These are phyloP conservation scores for Venusia cambrica DNA, from an alignment of 2,888 invertebrate genomes.

Conservation along the genomic window DNA sequence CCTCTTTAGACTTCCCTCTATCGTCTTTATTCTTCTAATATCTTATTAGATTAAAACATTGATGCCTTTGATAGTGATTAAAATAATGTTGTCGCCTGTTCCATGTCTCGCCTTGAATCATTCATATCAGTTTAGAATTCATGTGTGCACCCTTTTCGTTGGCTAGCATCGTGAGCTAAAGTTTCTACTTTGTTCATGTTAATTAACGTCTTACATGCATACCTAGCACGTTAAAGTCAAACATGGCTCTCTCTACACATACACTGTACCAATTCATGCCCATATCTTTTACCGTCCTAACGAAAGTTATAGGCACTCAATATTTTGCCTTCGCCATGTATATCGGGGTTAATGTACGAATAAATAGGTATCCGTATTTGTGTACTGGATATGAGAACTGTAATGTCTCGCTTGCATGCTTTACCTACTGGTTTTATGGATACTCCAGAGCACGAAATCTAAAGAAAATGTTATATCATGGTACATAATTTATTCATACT, in stretches of 20 bases:
- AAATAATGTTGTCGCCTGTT: too few species aligned
- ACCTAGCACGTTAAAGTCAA: too few species aligned
- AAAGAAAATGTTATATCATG: slow-evolving; percentile 3
- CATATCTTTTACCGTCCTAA: neutral
- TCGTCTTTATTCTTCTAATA: too few species aligned
- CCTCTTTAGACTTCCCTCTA: too few species aligned
- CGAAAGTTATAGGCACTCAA: slow-evolving; percentile 25
- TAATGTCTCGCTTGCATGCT: slow-evolving; percentile 44
- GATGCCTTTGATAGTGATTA: too few species aligned
- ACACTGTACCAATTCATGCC: slow-evolving; percentile 6
- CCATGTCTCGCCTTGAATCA: slow-evolving; percentile 2
- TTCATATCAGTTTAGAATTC: slow-evolving; percentile 7
- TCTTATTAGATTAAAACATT: too few species aligned
- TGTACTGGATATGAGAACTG: slow-evolving; percentile 37
- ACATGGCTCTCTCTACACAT: too few species aligned
- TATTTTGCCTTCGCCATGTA: slow-evolving; percentile 43
- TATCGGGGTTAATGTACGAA: slow-evolving; percentile 61
- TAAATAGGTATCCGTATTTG: slow-evolving; percentile 37
- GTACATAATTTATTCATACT: slow-evolving; percentile 12
- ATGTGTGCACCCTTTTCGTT: slow-evolving; percentile 3
- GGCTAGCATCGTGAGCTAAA: slow-evolving; percentile 4
- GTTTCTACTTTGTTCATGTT: too few species aligned
- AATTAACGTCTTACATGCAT: too few species aligned
- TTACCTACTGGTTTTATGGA: slow-evolving; percentile 19
- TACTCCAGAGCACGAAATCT: slow-evolving; percentile 3